Conservation (phyloP, 1,140 invertebrate genomes). For the Drosophila ohnishii region DNA sequence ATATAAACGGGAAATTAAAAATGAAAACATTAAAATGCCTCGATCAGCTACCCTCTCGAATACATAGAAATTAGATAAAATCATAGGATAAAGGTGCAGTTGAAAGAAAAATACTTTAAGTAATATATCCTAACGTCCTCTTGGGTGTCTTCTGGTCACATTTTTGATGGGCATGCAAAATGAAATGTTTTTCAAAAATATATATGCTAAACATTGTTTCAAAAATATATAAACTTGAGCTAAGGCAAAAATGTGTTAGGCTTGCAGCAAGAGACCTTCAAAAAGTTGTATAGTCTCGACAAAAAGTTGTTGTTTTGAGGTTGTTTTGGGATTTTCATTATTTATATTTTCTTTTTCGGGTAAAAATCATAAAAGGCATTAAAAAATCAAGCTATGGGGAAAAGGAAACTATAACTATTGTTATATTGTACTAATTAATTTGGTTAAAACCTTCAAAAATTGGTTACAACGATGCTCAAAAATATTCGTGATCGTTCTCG, state of each 20-base stretch:
- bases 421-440: conserved; percentile 10
- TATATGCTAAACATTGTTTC: conserved; percentile 28
- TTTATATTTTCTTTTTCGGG: conserved; percentile 8
- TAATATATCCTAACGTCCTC: conserved; percentile 32
- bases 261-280: conserved; percentile 68
- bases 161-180: conserved; percentile 59
- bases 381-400: conserved; percentile 56
- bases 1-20: conserved; percentile 65
- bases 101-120: conserved; percentile 54
- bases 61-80: conserved; percentile 24
- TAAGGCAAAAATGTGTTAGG: conserved; percentile 23
- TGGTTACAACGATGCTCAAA: conserved; percentile 78
- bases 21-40: conserved; percentile 58
- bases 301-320: conserved; percentile 55
- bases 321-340: conserved; percentile 14
- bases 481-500: conserved; percentile 74
- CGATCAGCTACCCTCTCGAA: conserved; percentile 25
- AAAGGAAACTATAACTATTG: conserved; percentile 19
- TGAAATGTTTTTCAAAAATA: conserved; percentile 36
- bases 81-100: conserved; percentile 62
- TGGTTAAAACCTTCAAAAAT: conserved; percentile 55
- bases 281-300: conserved; percentile 75
- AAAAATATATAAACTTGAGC: conserved; percentile 42
- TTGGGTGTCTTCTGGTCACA: conserved; percentile 25
- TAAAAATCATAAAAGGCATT: conserved; percentile 37